Evolutionary conservation across 2,888 invertebrate species (phyloP).

Genomic region (Podabrus alpinus): DNA sequence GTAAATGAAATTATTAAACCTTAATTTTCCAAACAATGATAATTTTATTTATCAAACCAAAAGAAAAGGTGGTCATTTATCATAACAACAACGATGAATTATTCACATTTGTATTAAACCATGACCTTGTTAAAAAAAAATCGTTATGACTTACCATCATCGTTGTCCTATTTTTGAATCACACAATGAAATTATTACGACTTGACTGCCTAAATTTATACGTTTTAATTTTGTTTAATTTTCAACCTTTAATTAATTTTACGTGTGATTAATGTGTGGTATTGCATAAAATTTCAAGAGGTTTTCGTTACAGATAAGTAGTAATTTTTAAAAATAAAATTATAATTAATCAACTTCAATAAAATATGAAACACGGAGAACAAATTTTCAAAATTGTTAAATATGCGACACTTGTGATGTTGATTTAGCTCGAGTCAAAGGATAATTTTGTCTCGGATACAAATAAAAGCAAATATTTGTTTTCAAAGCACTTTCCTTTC

Average conservation of each 20-base stretch:
- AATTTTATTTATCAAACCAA: not conserved
- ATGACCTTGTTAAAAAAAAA: constrained; percentile 14
- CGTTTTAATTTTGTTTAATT: not conserved
- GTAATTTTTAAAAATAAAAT: too few species aligned
- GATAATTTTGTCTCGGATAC: not conserved
- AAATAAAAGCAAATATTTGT: not conserved
- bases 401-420: not conserved
- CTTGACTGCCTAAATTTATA: not conserved
- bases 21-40: not conserved
- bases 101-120: constrained; percentile 11
- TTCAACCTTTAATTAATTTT: not conserved
- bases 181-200: constrained; percentile 5
- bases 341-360: too few species aligned
- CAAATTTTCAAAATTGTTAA: not conserved
- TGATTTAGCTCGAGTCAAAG: not conserved
- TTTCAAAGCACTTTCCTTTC: not conserved
- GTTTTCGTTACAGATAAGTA: too few species aligned
- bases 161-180: constrained; percentile 2
- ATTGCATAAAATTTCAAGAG: too few species aligned
- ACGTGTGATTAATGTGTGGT: not conserved
- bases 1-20: not conserved
- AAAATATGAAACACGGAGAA: not conserved
- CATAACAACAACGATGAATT: not conserved
- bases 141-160: constrained; percentile 5
- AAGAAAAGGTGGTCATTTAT: not conserved